Percentiles rank a stretch among this genome's conserved stretches.
Evolutionary conservation across 37 sponge, comb jelly and placozoan species (phyloP).

Genomic region (Geodia barretti): DNA sequence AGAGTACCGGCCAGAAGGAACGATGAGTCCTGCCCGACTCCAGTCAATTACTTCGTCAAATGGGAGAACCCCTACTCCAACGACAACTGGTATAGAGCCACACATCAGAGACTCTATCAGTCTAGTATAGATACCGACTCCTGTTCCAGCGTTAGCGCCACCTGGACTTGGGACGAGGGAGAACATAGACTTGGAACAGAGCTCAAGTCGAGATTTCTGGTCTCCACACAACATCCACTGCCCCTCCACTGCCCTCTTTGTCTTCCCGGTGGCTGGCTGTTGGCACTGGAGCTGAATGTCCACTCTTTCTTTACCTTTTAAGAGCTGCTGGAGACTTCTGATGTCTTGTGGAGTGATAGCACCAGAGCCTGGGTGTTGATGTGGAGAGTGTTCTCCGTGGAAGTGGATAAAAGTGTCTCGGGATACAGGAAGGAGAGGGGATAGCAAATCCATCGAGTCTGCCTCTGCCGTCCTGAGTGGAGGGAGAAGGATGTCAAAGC

Average conservation of each 20-base stretch:
- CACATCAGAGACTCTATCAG: conserved; percentile 66
- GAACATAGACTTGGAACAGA: conserved; percentile 50
- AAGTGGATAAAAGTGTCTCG: too few relatives aligned
- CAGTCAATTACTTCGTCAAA: conserved; percentile 79
- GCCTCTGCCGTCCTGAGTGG: too few relatives aligned
- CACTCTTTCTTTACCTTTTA: too few relatives aligned
- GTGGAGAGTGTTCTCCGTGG: too few relatives aligned
- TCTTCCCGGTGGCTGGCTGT: background rate
- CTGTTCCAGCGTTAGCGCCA: background rate
- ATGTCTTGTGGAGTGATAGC: too few relatives aligned
- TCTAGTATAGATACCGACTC: conserved; percentile 15
- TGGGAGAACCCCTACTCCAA: conserved; percentile 59
- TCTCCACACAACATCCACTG: conserved; percentile 76
- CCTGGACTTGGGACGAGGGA: conserved; percentile 37
- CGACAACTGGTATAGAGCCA: conserved; percentile 80
- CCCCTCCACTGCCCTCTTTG: background rate
- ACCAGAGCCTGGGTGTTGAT: too few relatives aligned
- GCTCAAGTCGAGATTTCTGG: background rate
- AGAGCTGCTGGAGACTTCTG: too few relatives aligned
- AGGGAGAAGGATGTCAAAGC: too few relatives aligned
- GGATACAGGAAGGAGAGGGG: too few relatives aligned
- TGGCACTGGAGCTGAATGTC: too few relatives aligned
- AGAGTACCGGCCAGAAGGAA: conserved; percentile 46
- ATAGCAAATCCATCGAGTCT: too few relatives aligned
- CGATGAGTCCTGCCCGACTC: conserved; percentile 48